Base-by-base conservation (phyloP, 1,140 invertebrate genomes). In the Conus ventricosus region DNA sequence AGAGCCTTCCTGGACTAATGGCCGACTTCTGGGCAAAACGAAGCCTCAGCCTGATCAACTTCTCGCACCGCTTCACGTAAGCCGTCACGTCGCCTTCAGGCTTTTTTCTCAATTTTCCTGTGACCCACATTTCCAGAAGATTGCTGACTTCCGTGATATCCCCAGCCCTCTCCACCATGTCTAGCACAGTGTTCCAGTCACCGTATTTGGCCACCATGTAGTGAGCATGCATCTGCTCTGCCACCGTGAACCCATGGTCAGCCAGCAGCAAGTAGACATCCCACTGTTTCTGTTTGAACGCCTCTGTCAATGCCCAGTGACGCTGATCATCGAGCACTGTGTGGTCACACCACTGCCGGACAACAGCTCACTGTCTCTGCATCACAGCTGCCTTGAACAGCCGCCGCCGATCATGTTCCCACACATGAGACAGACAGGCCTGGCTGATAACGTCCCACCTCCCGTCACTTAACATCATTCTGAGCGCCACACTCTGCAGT, bases 391-490 rank as follows among this genome's bases (percentile, higher is more conserved):
- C 81, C 81, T 57, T 23, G 17, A 83, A 25, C 81, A 83, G 20
- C 20, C 17, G 13, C 1, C 81, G 81, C 53, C 54, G 81, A 57
- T 53, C 81, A 10, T 57, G 53, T 25, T 83, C 81, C 81, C 81
- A 57, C 54, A 10, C 51, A n/a, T 55, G 81, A 10, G 81, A 17
- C 81, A 83, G 53, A 17, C 53, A 55, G 53, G 81, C 53, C 15
- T 55, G 53, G 55, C 81, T 83, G 81, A 83, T 55, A 53, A 83
- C 81, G 81, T 83, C 81, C 81, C 81, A 83, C n/a, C 81, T 83
- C 81, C n/a, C 23, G 8, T 57, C 53, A 57, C 81, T 51, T 6
- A 55, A 53, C 54, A 83, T 55, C 23, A 83, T 23, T 27, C 53
- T 23, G 23, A 83, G 53, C 10, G 81, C 81, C 17, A 27, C 81